Conservation (phyloP, 2,888 invertebrate genomes). For the Brachylomia viminalis region DNA sequence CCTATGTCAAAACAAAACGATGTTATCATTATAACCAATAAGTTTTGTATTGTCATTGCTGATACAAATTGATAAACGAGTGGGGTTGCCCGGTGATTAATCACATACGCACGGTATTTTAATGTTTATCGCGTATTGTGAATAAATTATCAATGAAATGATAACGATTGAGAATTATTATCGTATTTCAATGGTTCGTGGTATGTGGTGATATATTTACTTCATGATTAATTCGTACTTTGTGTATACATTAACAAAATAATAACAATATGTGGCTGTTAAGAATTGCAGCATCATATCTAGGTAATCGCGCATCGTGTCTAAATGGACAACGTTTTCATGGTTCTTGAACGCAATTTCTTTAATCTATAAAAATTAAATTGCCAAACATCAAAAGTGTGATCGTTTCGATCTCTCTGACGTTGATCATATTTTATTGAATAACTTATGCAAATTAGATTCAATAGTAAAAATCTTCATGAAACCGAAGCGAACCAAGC, state of each 20-base stretch:
- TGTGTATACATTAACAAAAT: neutral
- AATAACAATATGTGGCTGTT: too few relatives aligned
- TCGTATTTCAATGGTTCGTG: constrained; percentile 44
- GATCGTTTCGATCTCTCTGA: neutral
- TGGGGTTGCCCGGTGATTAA: constrained; percentile 61
- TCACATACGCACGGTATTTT: constrained; percentile 55
- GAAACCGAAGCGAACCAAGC: constrained; percentile 16
- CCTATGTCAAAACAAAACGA: constrained; percentile 52
- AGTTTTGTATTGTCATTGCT: constrained; percentile 57
- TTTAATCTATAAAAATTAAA: neutral
- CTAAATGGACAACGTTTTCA: neutral
- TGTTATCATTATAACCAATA: constrained; percentile 62
- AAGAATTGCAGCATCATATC: neutral
- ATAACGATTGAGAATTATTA: constrained; percentile 58
- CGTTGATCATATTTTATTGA: too few relatives aligned
- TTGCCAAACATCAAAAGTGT: neutral
- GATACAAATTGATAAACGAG: constrained; percentile 66
- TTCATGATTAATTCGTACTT: constrained; percentile 20
- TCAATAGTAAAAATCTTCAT: constrained; percentile 13
- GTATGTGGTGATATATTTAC: constrained; percentile 31
- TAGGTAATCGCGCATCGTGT: neutral
- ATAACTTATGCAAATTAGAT: constrained; percentile 7
- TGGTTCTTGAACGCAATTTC: neutral
- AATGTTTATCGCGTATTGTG: constrained; percentile 62
- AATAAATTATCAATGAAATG: constrained; percentile 64